Conservation (phyloP, 2,113 vertebrate species). For the Alectura lathami region DNA sequence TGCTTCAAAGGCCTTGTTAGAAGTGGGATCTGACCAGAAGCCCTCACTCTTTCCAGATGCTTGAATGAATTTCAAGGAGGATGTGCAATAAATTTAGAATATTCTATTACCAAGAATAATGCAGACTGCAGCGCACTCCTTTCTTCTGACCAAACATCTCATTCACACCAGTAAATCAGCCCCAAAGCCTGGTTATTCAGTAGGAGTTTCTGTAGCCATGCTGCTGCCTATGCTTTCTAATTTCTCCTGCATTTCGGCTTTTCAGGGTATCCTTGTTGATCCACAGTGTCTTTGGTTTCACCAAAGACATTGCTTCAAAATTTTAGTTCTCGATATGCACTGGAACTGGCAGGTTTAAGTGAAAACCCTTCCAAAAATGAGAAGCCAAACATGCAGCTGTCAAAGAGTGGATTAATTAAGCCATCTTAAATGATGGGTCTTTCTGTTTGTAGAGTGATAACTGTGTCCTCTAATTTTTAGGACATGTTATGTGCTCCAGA, state of each 20-base stretch:
- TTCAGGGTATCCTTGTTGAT: neutral
- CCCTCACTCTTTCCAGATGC: neutral
- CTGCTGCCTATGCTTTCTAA: neutral
- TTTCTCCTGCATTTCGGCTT: neutral
- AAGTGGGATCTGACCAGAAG: neutral
- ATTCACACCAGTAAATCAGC: neutral
- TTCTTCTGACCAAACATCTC: neutral
- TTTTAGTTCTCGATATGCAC: neutral
- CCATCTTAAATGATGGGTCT: neutral
- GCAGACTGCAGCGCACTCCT: neutral
- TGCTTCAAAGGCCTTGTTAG: neutral
- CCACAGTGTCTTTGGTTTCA: neutral
- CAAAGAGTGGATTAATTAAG: slow-evolving; percentile 47
- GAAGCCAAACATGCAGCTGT: slow-evolving; percentile 4
- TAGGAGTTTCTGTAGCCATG: neutral
- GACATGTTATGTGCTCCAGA: neutral
- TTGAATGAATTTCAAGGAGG: neutral
- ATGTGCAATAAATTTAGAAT: neutral
- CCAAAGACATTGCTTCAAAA: neutral
- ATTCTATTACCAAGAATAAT: slow-evolving; percentile 1
- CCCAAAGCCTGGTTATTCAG: neutral
- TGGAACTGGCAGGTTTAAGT: slow-evolving; percentile 5
- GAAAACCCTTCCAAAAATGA: slow-evolving; percentile 25
- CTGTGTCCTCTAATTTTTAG: slow-evolving; percentile 19
- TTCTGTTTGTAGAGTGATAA: slow-evolving; percentile 38